Conservation (phyloP, 1,140 invertebrate species). For the Magallana ariakensis region DNA sequence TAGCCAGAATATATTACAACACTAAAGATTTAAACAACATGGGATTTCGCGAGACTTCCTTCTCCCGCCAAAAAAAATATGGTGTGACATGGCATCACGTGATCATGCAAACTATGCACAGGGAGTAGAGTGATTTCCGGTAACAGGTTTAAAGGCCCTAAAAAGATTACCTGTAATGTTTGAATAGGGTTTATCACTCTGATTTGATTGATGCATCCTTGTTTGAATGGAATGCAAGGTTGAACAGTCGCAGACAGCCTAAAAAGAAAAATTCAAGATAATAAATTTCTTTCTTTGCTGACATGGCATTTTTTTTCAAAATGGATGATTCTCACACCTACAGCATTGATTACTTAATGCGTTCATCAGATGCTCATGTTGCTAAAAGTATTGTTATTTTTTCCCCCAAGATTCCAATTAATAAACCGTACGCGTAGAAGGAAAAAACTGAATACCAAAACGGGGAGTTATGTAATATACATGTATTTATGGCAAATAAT, state of each 20-base stretch:
- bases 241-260: background rate
- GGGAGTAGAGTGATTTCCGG: background rate
- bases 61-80: slow-evolving; percentile 26
- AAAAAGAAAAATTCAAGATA: background rate
- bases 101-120: background rate
- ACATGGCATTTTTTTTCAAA: background rate
- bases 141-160: background rate
- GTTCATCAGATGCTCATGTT: too few species aligned
- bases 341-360: too few species aligned
- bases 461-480: too few species aligned
- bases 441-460: too few species aligned
- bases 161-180: background rate
- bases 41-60: background rate
- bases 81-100: background rate
- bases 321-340: too few species aligned
- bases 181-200: background rate
- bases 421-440: too few species aligned
- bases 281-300: background rate
- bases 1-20: background rate
- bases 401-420: too few species aligned
- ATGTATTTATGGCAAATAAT: too few species aligned
- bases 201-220: slow-evolving; percentile 25
- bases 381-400: too few species aligned
- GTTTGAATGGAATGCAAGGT: slow-evolving; percentile 1
- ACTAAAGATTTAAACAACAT: background rate